Evolutionary conservation across 2,888 invertebrate genomes (phyloP).

Genomic region (Volucella inflata): DNA sequence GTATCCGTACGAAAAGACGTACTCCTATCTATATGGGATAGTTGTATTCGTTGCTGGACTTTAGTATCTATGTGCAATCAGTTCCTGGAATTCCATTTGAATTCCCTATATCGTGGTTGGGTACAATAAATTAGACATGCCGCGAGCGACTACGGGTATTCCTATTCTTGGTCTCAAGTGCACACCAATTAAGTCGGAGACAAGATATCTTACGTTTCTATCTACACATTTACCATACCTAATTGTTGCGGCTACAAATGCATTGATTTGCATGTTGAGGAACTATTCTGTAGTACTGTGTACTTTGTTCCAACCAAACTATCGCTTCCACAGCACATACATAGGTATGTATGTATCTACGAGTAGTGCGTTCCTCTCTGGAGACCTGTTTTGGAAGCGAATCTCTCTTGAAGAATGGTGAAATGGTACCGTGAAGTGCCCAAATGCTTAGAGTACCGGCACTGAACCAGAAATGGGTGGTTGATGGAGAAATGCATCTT

Average conservation of each 20-base stretch:
- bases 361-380: conserved; percentile 53
- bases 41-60: no score
- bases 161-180: conserved; percentile 45
- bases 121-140: conserved; percentile 51
- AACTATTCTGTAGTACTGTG: conserved; percentile 36
- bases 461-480: conserved; percentile 41
- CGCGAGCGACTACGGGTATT: neutral
- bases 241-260: conserved; percentile 51
- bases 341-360: conserved; percentile 6
- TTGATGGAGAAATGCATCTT: conserved; percentile 47
- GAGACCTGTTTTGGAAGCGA: conserved; percentile 52
- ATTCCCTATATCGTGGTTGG: conserved; percentile 38
- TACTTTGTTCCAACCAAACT: no score
- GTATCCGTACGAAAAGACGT: neutral
- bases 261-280: conserved; percentile 54
- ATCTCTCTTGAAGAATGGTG: conserved; percentile 34
- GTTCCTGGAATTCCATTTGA: conserved; percentile 4
- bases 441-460: conserved; percentile 36
- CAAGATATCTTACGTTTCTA: conserved; percentile 67
- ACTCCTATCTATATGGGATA: no score
- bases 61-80: conserved; percentile 28
- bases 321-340: neutral
- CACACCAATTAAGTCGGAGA: conserved; percentile 59
- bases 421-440: conserved; percentile 35
- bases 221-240: conserved; percentile 58